A percentile compares a stretch with the other conserved stretches of the same genome.
Conservation (phyloP, 2,797 vertebrate genomes). For the Peromyscus melanophrys region DNA sequence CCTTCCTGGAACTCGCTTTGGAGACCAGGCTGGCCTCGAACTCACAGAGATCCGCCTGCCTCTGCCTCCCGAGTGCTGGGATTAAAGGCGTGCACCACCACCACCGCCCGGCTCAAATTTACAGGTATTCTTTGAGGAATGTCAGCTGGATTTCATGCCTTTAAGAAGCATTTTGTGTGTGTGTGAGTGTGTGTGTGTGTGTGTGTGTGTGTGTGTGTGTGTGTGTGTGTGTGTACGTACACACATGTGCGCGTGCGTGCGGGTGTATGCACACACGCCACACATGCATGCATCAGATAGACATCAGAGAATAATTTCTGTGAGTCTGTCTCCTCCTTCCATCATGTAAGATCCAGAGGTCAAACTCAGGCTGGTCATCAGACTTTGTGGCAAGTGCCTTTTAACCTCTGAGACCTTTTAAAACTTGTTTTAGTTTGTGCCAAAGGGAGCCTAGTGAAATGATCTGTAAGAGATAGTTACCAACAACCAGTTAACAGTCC, state of each 20-base stretch:
- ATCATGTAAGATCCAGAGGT: no score
- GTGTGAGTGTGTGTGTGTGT: background rate
- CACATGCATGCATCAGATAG: background rate
- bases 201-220: background rate
- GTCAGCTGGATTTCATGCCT: background rate
- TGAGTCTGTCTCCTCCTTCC: background rate
- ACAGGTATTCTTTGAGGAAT: background rate
- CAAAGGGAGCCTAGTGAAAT: background rate
- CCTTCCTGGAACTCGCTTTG: no score
- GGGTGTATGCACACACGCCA: no score
- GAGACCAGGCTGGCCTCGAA: no score
- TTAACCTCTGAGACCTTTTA: background rate
- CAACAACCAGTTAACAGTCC: background rate
- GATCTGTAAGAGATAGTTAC: background rate
- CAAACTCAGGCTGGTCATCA: background rate
- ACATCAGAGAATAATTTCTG: background rate
- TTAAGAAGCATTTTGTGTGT: background rate
- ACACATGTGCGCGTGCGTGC: background rate
- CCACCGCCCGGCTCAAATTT: no score
- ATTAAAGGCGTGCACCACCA: no score
- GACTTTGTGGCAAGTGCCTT: background rate
- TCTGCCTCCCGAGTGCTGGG: no score
- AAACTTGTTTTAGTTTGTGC: constrained; percentile 44
- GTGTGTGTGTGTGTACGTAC: no score
- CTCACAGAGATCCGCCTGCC: no score